Evolutionary conservation across 2,888 invertebrate genomes (phyloP).

Genomic region (Sarcophaga caerulescens): DNA sequence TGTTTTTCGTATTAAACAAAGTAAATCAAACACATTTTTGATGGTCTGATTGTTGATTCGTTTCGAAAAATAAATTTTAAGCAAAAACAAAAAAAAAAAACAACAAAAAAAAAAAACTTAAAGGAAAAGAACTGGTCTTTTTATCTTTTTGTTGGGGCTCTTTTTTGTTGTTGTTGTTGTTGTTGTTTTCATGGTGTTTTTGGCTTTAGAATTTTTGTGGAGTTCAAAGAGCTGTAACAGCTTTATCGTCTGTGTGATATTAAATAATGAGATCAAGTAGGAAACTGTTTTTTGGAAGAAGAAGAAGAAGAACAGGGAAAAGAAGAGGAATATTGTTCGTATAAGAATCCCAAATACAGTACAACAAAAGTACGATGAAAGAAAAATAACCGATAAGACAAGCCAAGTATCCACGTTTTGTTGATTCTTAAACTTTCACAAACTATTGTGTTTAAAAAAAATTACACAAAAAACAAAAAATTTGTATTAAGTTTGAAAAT

Average conservation of each 20-base stretch:
- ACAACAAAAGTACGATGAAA: not conserved
- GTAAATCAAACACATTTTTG: conserved; percentile 28
- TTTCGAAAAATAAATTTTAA: not conserved
- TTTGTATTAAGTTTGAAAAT: too few species aligned
- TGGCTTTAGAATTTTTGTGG: conserved; percentile 17
- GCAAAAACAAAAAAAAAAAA: not conserved
- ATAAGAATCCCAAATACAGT: not conserved
- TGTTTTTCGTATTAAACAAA: conserved; percentile 29
- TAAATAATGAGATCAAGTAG: conserved; percentile 42
- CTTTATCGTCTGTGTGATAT: conserved; percentile 9
- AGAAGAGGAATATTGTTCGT: not conserved
- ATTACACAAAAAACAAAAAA: too few species aligned
- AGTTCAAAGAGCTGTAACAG: conserved; percentile 27
- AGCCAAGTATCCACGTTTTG: too few species aligned
- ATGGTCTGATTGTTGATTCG: conserved; percentile 45
- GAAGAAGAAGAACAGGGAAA: not conserved
- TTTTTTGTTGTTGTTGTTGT: too few species aligned
- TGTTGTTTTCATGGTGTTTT: too few species aligned
- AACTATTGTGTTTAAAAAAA: not conserved
- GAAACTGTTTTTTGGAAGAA: conserved; percentile 7
- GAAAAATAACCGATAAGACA: not conserved
- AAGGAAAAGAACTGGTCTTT: conserved; percentile 36
- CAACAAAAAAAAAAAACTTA: conserved; percentile 10
- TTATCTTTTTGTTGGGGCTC: not conserved
- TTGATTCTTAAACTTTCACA: conserved; percentile 29